These are phyloP conservation scores for Enteromius thamalakanensis DNA, from an alignment of 2,797 vertebrate genomes.

Conservation along the genomic window DNA sequence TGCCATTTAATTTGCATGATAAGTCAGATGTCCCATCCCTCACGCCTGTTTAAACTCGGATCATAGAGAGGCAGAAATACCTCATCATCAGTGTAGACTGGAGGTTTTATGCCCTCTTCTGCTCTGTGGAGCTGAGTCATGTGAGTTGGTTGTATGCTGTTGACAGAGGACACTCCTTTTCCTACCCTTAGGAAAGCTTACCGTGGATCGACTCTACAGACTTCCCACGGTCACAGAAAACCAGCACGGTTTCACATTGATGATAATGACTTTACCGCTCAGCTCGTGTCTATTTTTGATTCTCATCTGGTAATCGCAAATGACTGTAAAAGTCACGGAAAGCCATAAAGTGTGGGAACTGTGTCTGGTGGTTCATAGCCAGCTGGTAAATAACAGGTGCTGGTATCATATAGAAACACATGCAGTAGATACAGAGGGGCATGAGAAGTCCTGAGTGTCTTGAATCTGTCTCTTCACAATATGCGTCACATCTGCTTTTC, in stretches of 20 bases:
- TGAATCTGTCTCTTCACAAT: conserved; percentile 58
- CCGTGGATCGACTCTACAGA: neutral
- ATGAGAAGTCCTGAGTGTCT: conserved; percentile 64
- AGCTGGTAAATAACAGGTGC: conserved; percentile 77
- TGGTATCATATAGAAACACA: conserved; percentile 62
- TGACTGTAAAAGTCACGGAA: conserved; percentile 44
- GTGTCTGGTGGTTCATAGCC: conserved; percentile 75
- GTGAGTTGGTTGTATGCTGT: conserved; percentile 64
- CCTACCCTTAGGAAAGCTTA: conserved; percentile 39
- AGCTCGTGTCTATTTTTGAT: neutral
- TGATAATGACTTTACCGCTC: neutral
- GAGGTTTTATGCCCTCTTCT: conserved; percentile 63
- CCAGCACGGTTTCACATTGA: neutral
- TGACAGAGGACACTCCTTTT: conserved; percentile 57
- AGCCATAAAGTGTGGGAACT: conserved; percentile 60
- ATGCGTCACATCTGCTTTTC: conserved; percentile 43
- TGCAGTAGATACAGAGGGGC: conserved; percentile 70
- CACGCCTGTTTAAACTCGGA: neutral
- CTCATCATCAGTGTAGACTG: neutral
- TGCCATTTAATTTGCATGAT: neutral
- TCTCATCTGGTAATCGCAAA: neutral
- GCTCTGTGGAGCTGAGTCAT: conserved; percentile 68
- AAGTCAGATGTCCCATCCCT: neutral
- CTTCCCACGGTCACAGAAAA: conserved; percentile 55
- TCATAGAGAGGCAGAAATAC: neutral